These are phyloP conservation scores for Aldabrachelys gigantea DNA, from an alignment of 2,113 vertebrate species.

Conservation along the genomic window DNA sequence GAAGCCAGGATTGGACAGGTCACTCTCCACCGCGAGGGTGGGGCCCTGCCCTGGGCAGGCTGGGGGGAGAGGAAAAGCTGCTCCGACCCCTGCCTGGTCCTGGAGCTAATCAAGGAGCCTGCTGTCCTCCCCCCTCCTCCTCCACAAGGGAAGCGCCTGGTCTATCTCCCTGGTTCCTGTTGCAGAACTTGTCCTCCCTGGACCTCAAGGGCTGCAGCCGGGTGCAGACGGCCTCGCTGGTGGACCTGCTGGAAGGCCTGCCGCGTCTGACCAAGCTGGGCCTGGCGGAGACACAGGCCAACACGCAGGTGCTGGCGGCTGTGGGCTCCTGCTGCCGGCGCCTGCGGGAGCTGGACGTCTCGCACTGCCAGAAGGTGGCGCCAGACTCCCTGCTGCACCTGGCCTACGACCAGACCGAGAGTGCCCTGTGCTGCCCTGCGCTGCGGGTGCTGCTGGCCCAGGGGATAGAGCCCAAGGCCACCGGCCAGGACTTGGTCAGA, in stretches of 20 bases:
- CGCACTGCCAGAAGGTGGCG: conserved; percentile 47
- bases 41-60: not conserved
- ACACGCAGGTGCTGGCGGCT: conserved; percentile 45
- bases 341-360: conserved; percentile 66
- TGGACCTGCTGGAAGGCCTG: conserved; percentile 51
- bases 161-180: accelerated
- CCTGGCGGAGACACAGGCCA: conserved; percentile 56
- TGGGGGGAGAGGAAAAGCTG: accelerated
- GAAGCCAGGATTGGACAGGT: not conserved
- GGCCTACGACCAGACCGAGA: conserved; percentile 1
- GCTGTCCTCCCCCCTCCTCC: too few relatives aligned
- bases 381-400: conserved; percentile 14
- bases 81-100: accelerated
- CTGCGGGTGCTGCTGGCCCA: conserved; percentile 35
- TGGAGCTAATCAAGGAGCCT: not conserved
- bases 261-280: conserved; percentile 42
- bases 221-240: not conserved
- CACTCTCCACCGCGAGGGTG: not conserved
- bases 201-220: conserved; percentile 63
- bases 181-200: conserved; percentile 58
- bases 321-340: conserved; percentile 44
- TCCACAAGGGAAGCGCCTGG: too few relatives aligned
- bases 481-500: accelerated
- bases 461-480: accelerated
- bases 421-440: not conserved